Evolutionary conservation across 2,888 invertebrate species (phyloP), one percentile per base, ranked within the genome.

Genomic region (Biston betularia): DNA sequence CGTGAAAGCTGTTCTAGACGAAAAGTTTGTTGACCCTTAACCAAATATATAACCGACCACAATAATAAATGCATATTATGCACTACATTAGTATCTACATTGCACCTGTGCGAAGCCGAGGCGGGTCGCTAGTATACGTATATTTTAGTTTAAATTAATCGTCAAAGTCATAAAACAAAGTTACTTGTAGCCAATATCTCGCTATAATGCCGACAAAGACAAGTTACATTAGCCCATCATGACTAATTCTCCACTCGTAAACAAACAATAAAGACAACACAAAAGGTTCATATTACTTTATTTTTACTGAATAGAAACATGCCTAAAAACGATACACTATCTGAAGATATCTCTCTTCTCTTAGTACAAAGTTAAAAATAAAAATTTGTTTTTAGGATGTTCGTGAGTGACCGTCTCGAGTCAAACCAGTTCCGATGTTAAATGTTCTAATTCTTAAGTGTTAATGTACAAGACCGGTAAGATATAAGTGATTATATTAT

Each of bases 331-430:
- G 48, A 58, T 38, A 48, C 38, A 40, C 40, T 42, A 6, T 42
- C 38, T 11, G 11, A 52, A 35, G 33, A 55, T 40, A 10, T 5
- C 8, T n/a, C n/a, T n/a, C n/a, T 34, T 0, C 2, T 35, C 10
- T 38, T 38, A 8, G 24, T 46, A 48, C 11, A 7, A 11, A 35
- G 45, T 35, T 35, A 57, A 67, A 61, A 64, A 65, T 38, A 38
- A 38, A 38, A 38, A 4, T 2, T 42, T 63, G 46, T 53, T 42
- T 52, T 24, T 10, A 69, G 62, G 64, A 65, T 61, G 55, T 46
- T 63, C 69, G 63, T 65, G 54, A 14, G 35, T 52, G 56, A 53
- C 66, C 68, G 55, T 69, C 65, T 65, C 67, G 34, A 48, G 65
- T 34, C 40, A 46, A 63, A 63, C 63, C 48, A 14, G 61, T 65